phyloP scores from a whole-genome alignment of 2,797 vertebrate genomes.

The Coranthus polyacanthus region DNA sequence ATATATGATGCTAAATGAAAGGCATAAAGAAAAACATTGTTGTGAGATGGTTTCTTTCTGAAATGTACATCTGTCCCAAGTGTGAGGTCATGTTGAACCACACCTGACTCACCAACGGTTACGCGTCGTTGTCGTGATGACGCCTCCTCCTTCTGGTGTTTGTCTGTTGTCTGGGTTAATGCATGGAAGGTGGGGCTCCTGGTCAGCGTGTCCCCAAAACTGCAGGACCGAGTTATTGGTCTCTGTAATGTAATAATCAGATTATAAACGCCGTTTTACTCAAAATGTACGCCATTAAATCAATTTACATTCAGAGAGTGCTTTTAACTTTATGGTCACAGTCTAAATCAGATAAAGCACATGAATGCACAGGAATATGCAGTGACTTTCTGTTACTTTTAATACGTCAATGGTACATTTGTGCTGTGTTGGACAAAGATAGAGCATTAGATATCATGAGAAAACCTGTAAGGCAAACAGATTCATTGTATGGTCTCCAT shows the following conservation, averaged over 20 bases:
- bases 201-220: constrained; percentile 59
- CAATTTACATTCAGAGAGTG: constrained; percentile 35
- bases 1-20: constrained; percentile 79
- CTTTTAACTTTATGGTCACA: constrained; percentile 27
- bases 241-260: constrained; percentile 63
- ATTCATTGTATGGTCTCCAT: constrained; percentile 21
- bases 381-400: constrained; percentile 25
- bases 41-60: background rate
- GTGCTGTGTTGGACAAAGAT: constrained; percentile 11
- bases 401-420: constrained; percentile 31
- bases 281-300: constrained; percentile 34
- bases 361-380: constrained; percentile 41
- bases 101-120: constrained; percentile 69
- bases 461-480: background rate
- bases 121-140: constrained; percentile 59
- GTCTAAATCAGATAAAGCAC: constrained; percentile 50
- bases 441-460: constrained; percentile 46
- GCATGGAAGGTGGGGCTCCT: constrained; percentile 69
- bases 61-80: background rate
- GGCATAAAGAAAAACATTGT: constrained; percentile 33
- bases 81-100: background rate
- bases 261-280: constrained; percentile 20
- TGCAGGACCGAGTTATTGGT: constrained; percentile 68
- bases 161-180: constrained; percentile 46
- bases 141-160: constrained; percentile 35